These are phyloP conservation scores for Amphiduros pacificus DNA, from an alignment of 2,888 invertebrate species.

Conservation along the genomic window DNA sequence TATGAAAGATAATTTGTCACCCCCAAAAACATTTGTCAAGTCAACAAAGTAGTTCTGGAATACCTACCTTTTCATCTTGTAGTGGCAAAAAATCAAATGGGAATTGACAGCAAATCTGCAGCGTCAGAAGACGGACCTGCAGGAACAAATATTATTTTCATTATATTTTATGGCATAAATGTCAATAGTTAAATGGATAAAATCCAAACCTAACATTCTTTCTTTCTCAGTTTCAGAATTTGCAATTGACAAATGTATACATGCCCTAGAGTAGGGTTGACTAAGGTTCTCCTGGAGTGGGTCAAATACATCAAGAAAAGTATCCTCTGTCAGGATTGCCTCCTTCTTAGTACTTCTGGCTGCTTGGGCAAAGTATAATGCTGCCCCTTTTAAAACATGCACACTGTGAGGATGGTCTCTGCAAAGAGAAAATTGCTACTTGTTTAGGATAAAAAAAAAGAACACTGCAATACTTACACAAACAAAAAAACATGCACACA, in stretches of 20 bases:
- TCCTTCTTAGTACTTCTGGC: background rate
- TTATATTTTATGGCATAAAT: conserved; percentile 1
- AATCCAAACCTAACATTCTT: background rate
- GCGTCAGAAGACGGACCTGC: conserved; percentile 70
- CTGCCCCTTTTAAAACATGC: conserved; percentile 42
- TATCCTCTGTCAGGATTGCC: conserved; percentile 32
- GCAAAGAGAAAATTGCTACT: too few species aligned
- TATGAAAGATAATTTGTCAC: too few species aligned
- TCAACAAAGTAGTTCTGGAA: too few species aligned
- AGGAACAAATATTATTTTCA: conserved; percentile 3
- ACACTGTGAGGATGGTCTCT: conserved; percentile 38
- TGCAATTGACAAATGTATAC: conserved; percentile 7
- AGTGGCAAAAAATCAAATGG: conserved; percentile 54
- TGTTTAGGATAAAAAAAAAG: too few species aligned
- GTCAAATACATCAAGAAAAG: conserved; percentile 61
- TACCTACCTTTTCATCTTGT: conserved; percentile 33
- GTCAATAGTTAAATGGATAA: background rate
- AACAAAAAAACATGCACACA: too few species aligned
- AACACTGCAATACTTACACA: too few species aligned
- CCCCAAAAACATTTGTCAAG: too few species aligned
- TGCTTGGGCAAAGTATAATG: conserved; percentile 42
- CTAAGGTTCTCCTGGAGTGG: conserved; percentile 68
- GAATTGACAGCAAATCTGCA: conserved; percentile 75
- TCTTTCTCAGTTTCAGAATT: too few species aligned
- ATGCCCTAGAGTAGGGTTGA: conserved; percentile 72